phyloP scores from a whole-genome alignment of 2,797 vertebrate species.

The Hybognathus amarus region DNA sequence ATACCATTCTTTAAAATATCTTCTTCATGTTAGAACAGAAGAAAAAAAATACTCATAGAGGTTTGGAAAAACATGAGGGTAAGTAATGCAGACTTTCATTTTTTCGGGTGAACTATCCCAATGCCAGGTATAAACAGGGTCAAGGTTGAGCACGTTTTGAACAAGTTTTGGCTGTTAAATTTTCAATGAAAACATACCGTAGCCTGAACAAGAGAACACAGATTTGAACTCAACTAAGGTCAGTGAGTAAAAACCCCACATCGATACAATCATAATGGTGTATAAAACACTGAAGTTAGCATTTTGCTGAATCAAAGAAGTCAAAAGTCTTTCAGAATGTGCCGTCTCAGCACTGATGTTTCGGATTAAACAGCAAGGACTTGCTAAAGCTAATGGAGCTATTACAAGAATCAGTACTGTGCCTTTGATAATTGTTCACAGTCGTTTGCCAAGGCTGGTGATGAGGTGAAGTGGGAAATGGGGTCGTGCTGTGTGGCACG shows the following conservation, averaged over 20 bases:
- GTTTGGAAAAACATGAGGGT: too few species aligned
- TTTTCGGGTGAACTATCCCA: background rate
- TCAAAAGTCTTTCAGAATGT: conserved; percentile 17
- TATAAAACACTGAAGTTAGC: conserved; percentile 5
- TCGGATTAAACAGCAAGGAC: conserved; percentile 29
- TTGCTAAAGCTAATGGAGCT: background rate
- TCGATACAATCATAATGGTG: conserved; percentile 18
- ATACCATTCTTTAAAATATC: too few species aligned
- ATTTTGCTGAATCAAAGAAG: conserved; percentile 4
- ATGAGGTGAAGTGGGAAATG: conserved; percentile 50
- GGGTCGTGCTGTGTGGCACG: conserved; percentile 37
- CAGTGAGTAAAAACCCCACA: background rate
- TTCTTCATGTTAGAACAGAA: too few species aligned
- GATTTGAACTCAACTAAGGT: background rate
- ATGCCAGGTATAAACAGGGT: background rate
- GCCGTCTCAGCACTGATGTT: conserved; percentile 17
- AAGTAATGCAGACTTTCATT: too few species aligned
- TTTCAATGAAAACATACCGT: background rate
- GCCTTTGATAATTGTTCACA: conserved; percentile 60
- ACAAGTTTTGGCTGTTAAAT: too few species aligned
- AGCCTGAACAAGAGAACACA: background rate
- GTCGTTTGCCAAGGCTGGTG: conserved; percentile 41
- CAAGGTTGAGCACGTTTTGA: background rate
- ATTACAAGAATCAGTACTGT: conserved; percentile 41
- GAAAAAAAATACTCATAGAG: too few species aligned